Base-by-base conservation (phyloP, 2,797 vertebrate species). In the Chanos chanos region DNA sequence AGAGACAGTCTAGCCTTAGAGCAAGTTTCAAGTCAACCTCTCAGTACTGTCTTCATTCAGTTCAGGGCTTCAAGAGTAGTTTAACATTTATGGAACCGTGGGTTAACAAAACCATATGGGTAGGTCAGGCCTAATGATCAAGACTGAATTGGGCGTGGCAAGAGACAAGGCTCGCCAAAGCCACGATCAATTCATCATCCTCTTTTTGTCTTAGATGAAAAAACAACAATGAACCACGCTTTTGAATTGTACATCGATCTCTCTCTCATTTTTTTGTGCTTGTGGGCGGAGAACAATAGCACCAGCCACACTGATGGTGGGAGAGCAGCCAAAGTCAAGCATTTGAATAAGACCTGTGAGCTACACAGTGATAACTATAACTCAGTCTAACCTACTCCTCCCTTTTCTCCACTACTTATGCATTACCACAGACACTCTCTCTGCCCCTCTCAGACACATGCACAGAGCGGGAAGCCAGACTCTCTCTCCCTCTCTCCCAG, bases 251-350 rank as follows among this genome's bases (percentile, higher is more conserved):
- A 30, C 49, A 61, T 40, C 65, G 63, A 66, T 66, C 57, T 69
- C 15, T 74, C 49, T 61, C 71, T 66, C 62, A 40, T 65, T 57
- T 76, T 70, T 77, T 68, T 47, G 37, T 43, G 74, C 68, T 73
- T 75, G 78, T 66, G 74, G 71, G 45, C 72, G 64, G 62, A 76
- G 75, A 85, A 86, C 83, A 85, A 86, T 79, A 75, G 79, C 72
- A 58, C 62, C 67, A 76, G 68, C 73, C 78, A 75, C 47, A 48
- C 73, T 77, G 78, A 67, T 76, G 76, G 76, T 60, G 74, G 78
- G 81, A 83, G 61, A 71, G 71, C 60, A 64, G 45, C 73, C 76
- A 66, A 77, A 81, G 72, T 83, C 80, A 85, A 81, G 83, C 83
- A 79, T 82, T 87, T 83, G 77, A 83, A 80, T 85, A 76, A 78